A percentile compares a stretch with the other conserved stretches of the same genome.
Conservation (phyloP, 2,888 invertebrate genomes). For the Polyommatus icarus region DNA sequence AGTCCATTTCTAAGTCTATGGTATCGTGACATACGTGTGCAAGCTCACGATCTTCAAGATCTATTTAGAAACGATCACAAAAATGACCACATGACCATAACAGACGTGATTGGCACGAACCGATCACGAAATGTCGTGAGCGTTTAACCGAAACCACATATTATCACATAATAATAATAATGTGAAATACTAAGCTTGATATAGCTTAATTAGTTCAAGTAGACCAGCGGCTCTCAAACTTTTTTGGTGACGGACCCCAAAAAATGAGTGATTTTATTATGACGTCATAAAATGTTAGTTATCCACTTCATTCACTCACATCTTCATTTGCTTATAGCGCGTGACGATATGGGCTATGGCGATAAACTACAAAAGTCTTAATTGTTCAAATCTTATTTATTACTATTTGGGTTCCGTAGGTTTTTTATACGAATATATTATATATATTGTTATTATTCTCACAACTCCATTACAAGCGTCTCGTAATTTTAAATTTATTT, state of each 20-base stretch:
- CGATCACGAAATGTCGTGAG: not conserved
- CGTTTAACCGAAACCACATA: not conserved
- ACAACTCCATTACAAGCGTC: too few relatives aligned
- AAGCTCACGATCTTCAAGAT: constrained; percentile 61
- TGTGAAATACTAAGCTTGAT: not conserved
- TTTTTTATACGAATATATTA: too few relatives aligned
- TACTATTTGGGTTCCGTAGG: too few relatives aligned
- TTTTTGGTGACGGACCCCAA: too few relatives aligned
- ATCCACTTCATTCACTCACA: too few relatives aligned
- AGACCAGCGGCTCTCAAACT: not conserved
- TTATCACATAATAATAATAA: not conserved
- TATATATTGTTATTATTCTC: too few relatives aligned
- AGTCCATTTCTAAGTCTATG: not conserved
- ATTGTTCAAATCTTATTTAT: not conserved
- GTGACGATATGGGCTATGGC: not conserved
- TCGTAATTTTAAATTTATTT: too few relatives aligned
- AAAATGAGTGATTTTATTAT: too few relatives aligned
- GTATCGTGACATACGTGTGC: constrained; percentile 51
- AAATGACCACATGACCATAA: constrained; percentile 67
- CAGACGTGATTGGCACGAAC: constrained; percentile 33
- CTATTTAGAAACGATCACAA: constrained; percentile 66
- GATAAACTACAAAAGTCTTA: not conserved
- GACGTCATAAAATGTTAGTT: too few relatives aligned
- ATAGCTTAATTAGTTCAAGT: not conserved
- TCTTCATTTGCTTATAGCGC: not conserved